Base-by-base conservation (phyloP, 1,140 invertebrate species). In the Piezodorus guildinii region DNA sequence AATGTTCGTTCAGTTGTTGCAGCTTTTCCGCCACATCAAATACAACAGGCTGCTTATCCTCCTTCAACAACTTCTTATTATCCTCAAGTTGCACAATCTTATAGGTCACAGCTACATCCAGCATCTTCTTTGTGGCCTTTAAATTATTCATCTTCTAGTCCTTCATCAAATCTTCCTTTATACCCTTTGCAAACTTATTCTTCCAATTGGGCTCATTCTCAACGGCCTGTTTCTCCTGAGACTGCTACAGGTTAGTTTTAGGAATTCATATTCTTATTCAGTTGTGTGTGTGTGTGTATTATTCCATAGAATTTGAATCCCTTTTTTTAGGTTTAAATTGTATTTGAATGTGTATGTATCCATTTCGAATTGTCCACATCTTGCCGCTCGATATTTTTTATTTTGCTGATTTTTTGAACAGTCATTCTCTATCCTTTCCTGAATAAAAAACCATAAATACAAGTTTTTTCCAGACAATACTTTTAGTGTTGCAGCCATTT, bases 21-120 rank as follows among this genome's bases (percentile, higher is more conserved):
- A 66, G 67, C 70, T 64, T 65, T 65, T 51, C 49, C 67, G 56
- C 56, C 65, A 54, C 67, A 66, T 67, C 65, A 66, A 21, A 44
- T 58, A 23, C 67, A n/a, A n/a, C n/a, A 67, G 60, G 65, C 70
- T 70, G 67, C 66, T 58, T 68, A 63, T 64, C 68, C 66, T 52
- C 62, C 67, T 59, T 67, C 68, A 64, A 69, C 70, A 54, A 69
- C 70, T 65, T 65, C 70, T 65, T 68, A 66, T 70, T 67, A 67
- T 63, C 66, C 60, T 44, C 62, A 52, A 17, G 27, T 62, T 60
- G 62, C 58, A 54, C 67, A 65, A 62, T 62, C 64, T 59, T 64
- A 68, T 68, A 66, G 68, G 68, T 63, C 60, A n/a, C 61, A 23
- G 4, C 56, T 45, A 43, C 60, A 44, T 34, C 58, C 21, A 52